phyloP scores from a whole-genome alignment of 35 echinoderm and acorn worm species.

The Strongylocentrotus purpuratus region DNA sequence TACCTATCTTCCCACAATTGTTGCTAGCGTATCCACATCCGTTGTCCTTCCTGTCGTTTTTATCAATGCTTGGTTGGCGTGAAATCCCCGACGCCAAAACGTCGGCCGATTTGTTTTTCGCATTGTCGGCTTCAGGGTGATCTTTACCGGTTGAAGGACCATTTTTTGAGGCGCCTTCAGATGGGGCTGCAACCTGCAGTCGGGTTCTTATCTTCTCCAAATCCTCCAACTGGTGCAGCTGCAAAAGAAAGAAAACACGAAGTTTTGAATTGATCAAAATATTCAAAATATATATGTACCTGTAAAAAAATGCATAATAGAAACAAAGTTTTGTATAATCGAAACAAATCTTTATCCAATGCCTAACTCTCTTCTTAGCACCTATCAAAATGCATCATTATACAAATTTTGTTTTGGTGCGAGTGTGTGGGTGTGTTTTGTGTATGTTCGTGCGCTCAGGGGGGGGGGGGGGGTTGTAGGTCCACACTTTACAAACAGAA shows the following conservation, averaged over 20 bases:
- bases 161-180: background rate
- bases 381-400: too few relatives aligned
- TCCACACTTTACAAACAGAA: too few relatives aligned
- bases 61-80: background rate
- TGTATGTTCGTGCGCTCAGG: too few relatives aligned
- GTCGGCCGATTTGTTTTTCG: background rate
- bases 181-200: background rate
- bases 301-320: too few relatives aligned
- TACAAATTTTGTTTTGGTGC: too few relatives aligned
- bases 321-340: too few relatives aligned
- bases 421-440: too few relatives aligned
- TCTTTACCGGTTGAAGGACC: background rate
- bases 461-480: too few relatives aligned
- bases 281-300: too few relatives aligned
- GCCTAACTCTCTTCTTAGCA: too few relatives aligned
- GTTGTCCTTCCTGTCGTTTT: background rate
- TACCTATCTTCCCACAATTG: background rate
- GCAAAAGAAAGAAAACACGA: background rate
- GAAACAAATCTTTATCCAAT: too few relatives aligned
- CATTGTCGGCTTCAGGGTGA: background rate
- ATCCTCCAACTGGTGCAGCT: background rate
- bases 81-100: background rate
- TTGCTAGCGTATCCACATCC: background rate
- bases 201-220: slow-evolving; percentile 43
- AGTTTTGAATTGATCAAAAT: too few relatives aligned